A percentile compares a stretch with the other conserved stretches of the same genome.
Evolutionary conservation across 2,888 invertebrate species (phyloP).

Genomic region (Drosophila picticornis): DNA sequence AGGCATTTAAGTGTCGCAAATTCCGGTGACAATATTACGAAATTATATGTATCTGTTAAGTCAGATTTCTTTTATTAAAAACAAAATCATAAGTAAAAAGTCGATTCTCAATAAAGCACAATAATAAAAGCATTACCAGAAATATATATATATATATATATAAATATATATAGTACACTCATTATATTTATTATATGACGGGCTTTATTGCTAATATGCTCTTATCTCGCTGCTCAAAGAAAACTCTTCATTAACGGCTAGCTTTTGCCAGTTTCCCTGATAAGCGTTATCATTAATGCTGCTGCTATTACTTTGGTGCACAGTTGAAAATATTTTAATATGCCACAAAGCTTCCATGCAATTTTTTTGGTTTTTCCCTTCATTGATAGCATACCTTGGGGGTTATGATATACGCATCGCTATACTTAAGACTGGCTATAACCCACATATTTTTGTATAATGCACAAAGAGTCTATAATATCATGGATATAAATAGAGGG

Average conservation of each 20-base stretch:
- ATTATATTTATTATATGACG: not conserved
- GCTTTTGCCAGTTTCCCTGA: constrained; percentile 38
- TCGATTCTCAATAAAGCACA: constrained; percentile 70
- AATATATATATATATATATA: not conserved
- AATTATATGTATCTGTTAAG: constrained; percentile 36
- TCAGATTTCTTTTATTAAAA: constrained; percentile 30
- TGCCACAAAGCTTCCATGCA: not conserved
- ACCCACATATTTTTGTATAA: not conserved
- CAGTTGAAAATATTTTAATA: constrained; percentile 5
- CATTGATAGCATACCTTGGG: constrained; percentile 51
- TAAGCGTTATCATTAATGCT: constrained; percentile 50
- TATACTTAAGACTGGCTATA: constrained; percentile 17
- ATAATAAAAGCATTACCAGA: constrained; percentile 17
- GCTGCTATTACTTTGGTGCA: constrained; percentile 12
- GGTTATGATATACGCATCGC: not conserved
- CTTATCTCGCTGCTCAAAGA: constrained; percentile 1
- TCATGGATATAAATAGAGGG: not conserved
- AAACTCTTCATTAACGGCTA: constrained; percentile 12
- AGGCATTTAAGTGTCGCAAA: constrained; percentile 72
- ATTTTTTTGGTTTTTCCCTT: constrained; percentile 36
- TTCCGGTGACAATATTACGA: constrained; percentile 68
- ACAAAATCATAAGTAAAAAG: constrained; percentile 43
- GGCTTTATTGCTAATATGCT: constrained; percentile 1
- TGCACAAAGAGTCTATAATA: not conserved
- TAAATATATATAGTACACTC: not conserved